Percentiles rank a stretch among this genome's conserved stretches.
These are phyloP conservation scores for Bombus huntii DNA, from an alignment of 1,140 invertebrate genomes.

Conservation along the genomic window DNA sequence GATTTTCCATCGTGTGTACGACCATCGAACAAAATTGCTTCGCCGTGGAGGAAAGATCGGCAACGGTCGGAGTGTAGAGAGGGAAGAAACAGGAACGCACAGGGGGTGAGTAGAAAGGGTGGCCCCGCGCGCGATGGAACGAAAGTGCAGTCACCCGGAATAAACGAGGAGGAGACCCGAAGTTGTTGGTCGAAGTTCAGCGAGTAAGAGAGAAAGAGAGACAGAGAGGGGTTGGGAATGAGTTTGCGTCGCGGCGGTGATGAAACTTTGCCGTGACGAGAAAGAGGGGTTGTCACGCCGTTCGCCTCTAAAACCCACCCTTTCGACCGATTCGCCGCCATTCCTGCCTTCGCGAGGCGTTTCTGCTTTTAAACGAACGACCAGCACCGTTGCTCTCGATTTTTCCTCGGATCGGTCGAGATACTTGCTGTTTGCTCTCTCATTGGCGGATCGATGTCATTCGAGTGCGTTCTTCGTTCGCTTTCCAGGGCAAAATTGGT, in stretches of 20 bases:
- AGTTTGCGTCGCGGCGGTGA: conserved; percentile 81
- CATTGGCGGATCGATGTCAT: neutral
- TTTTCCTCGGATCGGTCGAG: conserved; percentile 34
- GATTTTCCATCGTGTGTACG: conserved; percentile 57
- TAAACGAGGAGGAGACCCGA: conserved; percentile 82
- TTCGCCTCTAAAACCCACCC: conserved; percentile 71
- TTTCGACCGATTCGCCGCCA: conserved; percentile 33
- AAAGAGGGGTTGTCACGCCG: conserved; percentile 81
- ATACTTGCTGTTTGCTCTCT: neutral
- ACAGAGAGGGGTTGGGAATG: conserved; percentile 74
- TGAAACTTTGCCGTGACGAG: conserved; percentile 82
- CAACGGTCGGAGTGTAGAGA: neutral
- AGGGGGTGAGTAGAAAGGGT: conserved; percentile 15
- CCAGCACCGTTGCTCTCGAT: conserved; percentile 45
- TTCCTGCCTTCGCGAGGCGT: conserved; percentile 47
- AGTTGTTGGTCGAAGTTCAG: conserved; percentile 82
- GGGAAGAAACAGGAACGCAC: conserved; percentile 16
- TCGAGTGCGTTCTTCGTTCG: neutral
- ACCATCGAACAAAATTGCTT: conserved; percentile 55
- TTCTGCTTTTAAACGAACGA: conserved; percentile 61
- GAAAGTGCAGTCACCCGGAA: conserved; percentile 83
- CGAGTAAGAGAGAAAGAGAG: conserved; percentile 6
- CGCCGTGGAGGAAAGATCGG: conserved; percentile 39
- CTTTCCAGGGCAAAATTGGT: conserved; percentile 1
- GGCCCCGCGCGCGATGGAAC: conserved; percentile 74